Percentiles rank a stretch among this genome's conserved stretches.
Conservation (phyloP, 1,140 invertebrate genomes). For the Maconellicoccus hirsutus region DNA sequence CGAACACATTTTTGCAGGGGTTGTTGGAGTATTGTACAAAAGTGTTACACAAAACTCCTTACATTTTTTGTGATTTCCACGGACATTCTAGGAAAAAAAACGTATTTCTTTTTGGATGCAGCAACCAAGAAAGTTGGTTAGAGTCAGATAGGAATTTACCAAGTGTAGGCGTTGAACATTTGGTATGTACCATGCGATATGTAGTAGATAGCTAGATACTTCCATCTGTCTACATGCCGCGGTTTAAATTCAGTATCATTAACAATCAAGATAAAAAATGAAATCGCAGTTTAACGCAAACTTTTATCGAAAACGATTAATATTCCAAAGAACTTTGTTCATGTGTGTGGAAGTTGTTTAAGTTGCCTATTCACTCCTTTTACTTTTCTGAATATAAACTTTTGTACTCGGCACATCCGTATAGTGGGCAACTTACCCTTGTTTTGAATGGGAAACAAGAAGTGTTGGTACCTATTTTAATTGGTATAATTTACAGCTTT, state of each 20-base stretch:
- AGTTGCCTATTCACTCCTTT: not conserved
- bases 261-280: no score
- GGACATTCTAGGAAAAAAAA: slow-evolving; percentile 81
- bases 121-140: slow-evolving; percentile 50
- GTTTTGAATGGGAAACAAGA: not conserved
- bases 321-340: no score
- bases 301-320: no score
- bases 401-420: no score
- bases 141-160: slow-evolving; percentile 41
- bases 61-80: slow-evolving; percentile 79
- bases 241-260: no score
- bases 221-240: no score
- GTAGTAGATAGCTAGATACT: no score
- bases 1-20: slow-evolving; percentile 36
- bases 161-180: slow-evolving; percentile 46
- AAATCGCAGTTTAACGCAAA: no score
- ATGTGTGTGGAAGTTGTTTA: not conserved
- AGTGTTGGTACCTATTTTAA: not conserved
- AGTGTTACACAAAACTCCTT: slow-evolving; percentile 46
- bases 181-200: slow-evolving; percentile 37
- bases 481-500: slow-evolving; percentile 38
- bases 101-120: slow-evolving; percentile 80
- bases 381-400: no score
- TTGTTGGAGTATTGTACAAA: slow-evolving; percentile 50
- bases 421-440: not conserved